These are phyloP conservation scores for Sesamia nonagrioides DNA, from an alignment of 1,140 invertebrate species.

Conservation along the genomic window DNA sequence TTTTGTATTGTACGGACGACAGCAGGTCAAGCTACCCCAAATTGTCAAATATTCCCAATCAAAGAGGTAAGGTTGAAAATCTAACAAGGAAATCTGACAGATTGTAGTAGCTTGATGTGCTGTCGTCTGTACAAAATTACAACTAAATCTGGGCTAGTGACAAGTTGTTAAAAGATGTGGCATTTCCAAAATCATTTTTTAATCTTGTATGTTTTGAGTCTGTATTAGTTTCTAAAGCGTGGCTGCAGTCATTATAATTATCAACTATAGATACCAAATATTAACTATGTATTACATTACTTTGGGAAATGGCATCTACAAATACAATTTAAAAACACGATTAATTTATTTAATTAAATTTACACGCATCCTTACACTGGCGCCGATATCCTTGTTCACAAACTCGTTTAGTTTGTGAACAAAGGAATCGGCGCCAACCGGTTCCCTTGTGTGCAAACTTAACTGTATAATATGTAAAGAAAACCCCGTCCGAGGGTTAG, in stretches of 20 bases:
- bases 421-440: no score
- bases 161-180: constrained; percentile 10
- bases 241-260: constrained; percentile 15
- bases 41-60: no score
- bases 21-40: no score
- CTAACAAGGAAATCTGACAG: no score
- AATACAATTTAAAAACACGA: constrained; percentile 44
- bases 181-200: neutral
- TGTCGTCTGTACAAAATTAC: constrained; percentile 54
- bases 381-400: no score
- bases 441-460: no score
- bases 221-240: neutral
- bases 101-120: no score
- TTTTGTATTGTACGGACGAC: constrained; percentile 52
- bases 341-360: constrained; percentile 29
- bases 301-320: constrained; percentile 38
- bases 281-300: constrained; percentile 20
- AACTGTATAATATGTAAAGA: no score
- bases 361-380: constrained; percentile 19
- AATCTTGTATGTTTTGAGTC: neutral
- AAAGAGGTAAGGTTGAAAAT: no score
- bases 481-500: no score
- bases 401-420: no score
- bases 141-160: constrained; percentile 43
- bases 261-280: neutral